Percentiles rank a stretch among this genome's conserved stretches.
phyloP scores from a whole-genome alignment of 2,113 vertebrate species.

The Sclerurus mexicanus region DNA sequence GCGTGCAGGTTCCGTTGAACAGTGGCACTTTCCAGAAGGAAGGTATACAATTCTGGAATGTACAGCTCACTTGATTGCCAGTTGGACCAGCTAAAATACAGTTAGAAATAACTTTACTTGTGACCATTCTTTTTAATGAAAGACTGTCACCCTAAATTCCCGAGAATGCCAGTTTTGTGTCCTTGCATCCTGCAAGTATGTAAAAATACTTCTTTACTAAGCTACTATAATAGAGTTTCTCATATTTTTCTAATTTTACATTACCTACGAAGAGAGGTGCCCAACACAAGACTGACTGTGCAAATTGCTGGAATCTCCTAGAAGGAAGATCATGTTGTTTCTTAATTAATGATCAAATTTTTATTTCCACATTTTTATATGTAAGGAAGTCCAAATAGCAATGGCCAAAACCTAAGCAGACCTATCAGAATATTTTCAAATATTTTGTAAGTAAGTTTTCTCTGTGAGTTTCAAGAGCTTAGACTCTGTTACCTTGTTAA shows the following conservation, averaged over 20 bases:
- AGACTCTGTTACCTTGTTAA: background rate
- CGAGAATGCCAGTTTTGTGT: slow-evolving; percentile 66
- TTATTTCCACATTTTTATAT: background rate
- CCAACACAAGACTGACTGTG: slow-evolving; percentile 24
- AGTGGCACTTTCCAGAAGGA: background rate
- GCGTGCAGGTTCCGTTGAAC: background rate
- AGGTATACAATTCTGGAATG: background rate
- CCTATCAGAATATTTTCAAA: background rate
- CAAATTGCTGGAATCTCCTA: background rate
- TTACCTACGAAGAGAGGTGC: slow-evolving; percentile 55
- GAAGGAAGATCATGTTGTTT: background rate
- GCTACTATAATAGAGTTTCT: slow-evolving; percentile 63
- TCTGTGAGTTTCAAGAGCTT: background rate
- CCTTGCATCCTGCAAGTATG: slow-evolving; percentile 62
- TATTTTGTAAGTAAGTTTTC: background rate
- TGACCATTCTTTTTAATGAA: background rate
- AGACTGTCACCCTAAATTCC: slow-evolving; percentile 63
- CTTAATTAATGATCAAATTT: background rate
- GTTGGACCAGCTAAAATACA: background rate
- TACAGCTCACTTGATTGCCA: background rate
- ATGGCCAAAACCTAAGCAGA: background rate
- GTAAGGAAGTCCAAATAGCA: background rate
- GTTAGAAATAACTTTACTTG: background rate
- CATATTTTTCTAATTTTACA: slow-evolving; percentile 53
- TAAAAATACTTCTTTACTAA: slow-evolving; percentile 63